Evolutionary conservation across 2,113 vertebrate genomes (phyloP), one percentile per base, ranked within the genome.

Genomic region (Sylvietta virens): DNA sequence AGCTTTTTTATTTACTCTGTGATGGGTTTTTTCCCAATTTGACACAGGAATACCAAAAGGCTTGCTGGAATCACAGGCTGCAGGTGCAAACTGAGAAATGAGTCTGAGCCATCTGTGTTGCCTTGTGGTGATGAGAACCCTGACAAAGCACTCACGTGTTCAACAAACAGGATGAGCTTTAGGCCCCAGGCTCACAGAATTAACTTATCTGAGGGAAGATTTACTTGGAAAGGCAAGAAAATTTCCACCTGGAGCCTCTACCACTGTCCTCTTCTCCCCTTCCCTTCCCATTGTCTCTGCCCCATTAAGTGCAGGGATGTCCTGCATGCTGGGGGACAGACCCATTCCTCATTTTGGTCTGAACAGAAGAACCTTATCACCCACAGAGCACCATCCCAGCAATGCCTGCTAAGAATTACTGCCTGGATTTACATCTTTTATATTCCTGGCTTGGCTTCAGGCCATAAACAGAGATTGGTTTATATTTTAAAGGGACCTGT

Each of bases 111-210:
- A 8, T 44, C 50, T 56, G 33, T n/a, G 37, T 13, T 56, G 11
- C 40, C 39, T 22, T n/a, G 13, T 20, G 45, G 30, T 26, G 65
- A 42, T 26, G 13, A 51, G 31, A 90, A 51, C 11, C 13, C 3
- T 1, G 4, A 20, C 0, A 1, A 74, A 81, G 24, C 10, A 28
- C 2, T 1, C 6, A 4, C 0, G 0, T 24, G 12, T 27, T 8
- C 50, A 70, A 44, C 8, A 69, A 50, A 40, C 0, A 65, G 9
- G 15, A 33, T 11, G 19, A 17, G 27, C 7, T 90, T 70, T 60
- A 47, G 51, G 27, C 15, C 15, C 7, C 37, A 28, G 6, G 17
- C 37, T 87, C 24, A 56, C 15, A 39, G 35, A 44, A n/a, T 30
- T 5, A 39, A 10, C 2, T 56, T 30, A 30, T 15, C 24, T 44